Evolutionary conservation across 2,888 invertebrate genomes (phyloP).

Genomic region (Theretra japonica): DNA sequence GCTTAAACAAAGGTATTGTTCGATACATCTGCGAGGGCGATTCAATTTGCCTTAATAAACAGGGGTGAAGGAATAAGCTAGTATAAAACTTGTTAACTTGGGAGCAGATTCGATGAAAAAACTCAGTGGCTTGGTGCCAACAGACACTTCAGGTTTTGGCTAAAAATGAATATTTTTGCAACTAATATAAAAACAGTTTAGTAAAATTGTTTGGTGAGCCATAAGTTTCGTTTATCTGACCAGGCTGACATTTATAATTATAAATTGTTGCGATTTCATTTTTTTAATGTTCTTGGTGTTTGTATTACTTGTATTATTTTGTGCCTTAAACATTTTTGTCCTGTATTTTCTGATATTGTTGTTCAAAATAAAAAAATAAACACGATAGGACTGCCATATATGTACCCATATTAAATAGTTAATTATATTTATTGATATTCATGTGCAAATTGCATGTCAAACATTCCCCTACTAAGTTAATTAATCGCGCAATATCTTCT

Average conservation of each 20-base stretch:
- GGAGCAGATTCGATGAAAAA: slow-evolving; percentile 51
- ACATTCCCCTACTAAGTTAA: not conserved
- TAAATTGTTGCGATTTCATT: no score
- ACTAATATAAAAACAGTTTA: no score
- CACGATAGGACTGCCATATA: no score
- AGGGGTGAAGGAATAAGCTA: slow-evolving; percentile 44
- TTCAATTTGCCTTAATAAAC: slow-evolving; percentile 47
- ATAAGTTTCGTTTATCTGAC: no score
- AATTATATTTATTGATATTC: not conserved
- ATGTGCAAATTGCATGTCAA: not conserved
- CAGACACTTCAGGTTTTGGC: slow-evolving; percentile 28
- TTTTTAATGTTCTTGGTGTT: no score
- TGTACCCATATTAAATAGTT: no score
- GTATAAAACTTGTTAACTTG: slow-evolving; percentile 47
- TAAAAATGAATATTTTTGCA: not conserved
- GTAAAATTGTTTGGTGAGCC: no score
- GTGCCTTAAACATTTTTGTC: no score
- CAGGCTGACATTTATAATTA: no score
- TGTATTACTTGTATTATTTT: no score
- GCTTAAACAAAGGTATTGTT: slow-evolving; percentile 30
- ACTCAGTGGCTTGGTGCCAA: slow-evolving; percentile 51
- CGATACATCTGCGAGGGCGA: slow-evolving; percentile 32
- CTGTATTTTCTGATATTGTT: no score
- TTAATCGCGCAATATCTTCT: not conserved
- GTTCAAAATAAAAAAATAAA: no score